These are phyloP conservation scores for Colinus virginianus DNA, from an alignment of 2,113 vertebrate species.

Conservation along the genomic window DNA sequence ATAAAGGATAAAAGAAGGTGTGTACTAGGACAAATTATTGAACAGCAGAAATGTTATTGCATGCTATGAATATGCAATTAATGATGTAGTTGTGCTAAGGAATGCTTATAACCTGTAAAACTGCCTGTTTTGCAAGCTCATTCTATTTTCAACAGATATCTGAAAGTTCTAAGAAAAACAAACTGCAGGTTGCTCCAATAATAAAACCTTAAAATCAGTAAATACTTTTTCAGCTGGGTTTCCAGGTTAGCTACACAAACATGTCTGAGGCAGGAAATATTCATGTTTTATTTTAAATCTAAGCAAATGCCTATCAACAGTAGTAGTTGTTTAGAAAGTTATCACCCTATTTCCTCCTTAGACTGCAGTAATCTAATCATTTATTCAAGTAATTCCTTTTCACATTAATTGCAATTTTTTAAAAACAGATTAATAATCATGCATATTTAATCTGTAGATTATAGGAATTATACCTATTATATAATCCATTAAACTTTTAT, in stretches of 20 bases:
- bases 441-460: conserved; percentile 69
- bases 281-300: conserved; percentile 7
- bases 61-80: neutral
- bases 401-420: conserved; percentile 68
- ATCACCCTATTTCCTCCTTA: conserved; percentile 23
- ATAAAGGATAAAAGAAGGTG: neutral
- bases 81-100: neutral
- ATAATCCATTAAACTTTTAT: conserved; percentile 68
- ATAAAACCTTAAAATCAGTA: neutral
- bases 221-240: neutral
- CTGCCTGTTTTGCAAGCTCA: neutral
- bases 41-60: neutral
- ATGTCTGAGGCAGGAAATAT: neutral
- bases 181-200: neutral
- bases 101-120: conserved; percentile 5
- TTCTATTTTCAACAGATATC: neutral
- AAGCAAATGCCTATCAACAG: conserved; percentile 22
- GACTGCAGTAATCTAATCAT: conserved; percentile 50
- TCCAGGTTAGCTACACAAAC: neutral
- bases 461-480: conserved; percentile 71
- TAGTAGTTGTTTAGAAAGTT: conserved; percentile 35
- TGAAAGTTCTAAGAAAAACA: neutral
- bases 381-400: conserved; percentile 67
- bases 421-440: conserved; percentile 70
- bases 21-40: neutral